Conservation (phyloP, 2,113 vertebrate genomes). For the Gambusia affinis region DNA sequence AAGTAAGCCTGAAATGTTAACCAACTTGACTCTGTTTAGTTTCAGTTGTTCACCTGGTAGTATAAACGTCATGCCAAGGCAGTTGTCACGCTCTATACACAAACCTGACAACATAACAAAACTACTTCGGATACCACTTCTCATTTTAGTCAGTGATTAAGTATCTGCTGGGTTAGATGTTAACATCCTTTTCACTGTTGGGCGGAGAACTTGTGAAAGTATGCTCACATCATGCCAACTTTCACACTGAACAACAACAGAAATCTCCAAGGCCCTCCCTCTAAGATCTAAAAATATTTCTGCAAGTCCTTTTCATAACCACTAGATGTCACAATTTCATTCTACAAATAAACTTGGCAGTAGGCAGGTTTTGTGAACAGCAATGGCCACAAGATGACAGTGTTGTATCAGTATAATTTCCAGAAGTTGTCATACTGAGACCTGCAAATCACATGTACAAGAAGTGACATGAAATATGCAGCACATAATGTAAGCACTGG, state of each 20-base stretch:
- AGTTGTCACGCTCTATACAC: background rate
- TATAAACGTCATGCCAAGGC: background rate
- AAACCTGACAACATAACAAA: constrained; percentile 11
- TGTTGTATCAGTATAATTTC: background rate
- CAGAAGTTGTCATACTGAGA: background rate
- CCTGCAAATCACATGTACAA: constrained; percentile 11
- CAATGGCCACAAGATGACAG: constrained; percentile 57
- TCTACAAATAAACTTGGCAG: background rate
- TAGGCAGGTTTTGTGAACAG: background rate
- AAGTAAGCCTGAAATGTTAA: background rate
- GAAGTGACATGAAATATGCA: constrained; percentile 10
- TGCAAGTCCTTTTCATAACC: background rate
- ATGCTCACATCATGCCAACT: background rate
- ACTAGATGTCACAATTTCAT: constrained; percentile 27
- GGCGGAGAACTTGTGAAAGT: background rate
- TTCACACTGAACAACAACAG: background rate
- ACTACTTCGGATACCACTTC: background rate
- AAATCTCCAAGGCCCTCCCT: background rate
- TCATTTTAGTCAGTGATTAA: background rate
- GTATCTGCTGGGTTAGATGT: background rate
- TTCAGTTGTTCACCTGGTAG: background rate
- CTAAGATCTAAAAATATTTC: background rate
- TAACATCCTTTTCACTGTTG: constrained; percentile 6
- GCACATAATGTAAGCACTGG: background rate
- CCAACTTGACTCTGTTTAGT: background rate